Conservation (phyloP, 2,113 vertebrate genomes). For the Cisticola juncidis region DNA sequence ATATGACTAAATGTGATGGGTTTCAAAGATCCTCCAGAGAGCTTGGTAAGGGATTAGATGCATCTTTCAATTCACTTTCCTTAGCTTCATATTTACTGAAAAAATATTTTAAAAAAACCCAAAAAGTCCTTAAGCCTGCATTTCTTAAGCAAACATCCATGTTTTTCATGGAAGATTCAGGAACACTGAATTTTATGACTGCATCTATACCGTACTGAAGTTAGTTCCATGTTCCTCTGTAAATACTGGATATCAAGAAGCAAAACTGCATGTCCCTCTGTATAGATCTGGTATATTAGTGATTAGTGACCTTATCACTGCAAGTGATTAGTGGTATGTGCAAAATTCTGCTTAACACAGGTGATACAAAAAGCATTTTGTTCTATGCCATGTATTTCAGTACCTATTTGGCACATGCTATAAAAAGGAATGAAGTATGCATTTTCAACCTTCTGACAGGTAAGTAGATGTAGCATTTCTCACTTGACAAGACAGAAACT, state of each 20-base stretch:
- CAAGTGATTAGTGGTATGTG: neutral
- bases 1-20: neutral
- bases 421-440: neutral
- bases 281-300: neutral
- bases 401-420: neutral
- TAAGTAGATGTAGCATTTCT: constrained; percentile 44
- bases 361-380: neutral
- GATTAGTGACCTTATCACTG: neutral
- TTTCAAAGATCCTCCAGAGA: neutral
- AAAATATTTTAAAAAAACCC: rapidly evolving
- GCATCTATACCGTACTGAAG: neutral
- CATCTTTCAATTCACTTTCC: neutral
- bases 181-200: neutral
- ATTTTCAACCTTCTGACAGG: neutral
- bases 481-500: constrained; percentile 24
- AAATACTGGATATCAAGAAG: neutral
- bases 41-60: neutral
- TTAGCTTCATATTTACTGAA: neutral
- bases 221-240: neutral
- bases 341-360: neutral
- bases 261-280: neutral
- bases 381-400: neutral
- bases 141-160: neutral
- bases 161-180: neutral
- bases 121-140: neutral